A percentile compares a stretch with the other conserved stretches of the same genome.
These are phyloP conservation scores for Macrophya alboannulata DNA, from an alignment of 2,888 invertebrate genomes.

Conservation along the genomic window DNA sequence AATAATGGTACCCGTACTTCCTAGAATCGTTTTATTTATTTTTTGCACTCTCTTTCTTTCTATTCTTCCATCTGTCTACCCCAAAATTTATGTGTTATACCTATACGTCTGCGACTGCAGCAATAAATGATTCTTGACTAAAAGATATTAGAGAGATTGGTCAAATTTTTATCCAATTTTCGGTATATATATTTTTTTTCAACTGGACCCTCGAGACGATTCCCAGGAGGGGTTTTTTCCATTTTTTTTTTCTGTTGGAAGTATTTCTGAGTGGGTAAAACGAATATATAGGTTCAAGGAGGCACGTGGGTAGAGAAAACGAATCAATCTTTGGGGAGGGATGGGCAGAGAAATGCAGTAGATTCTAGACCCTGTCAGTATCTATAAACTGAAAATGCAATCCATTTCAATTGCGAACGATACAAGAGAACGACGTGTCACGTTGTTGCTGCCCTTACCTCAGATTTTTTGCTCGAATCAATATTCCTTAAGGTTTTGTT, in stretches of 20 bases:
- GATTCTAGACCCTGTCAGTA: background rate
- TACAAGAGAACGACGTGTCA: conserved; percentile 62
- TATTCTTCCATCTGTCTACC: background rate
- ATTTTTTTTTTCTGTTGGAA: background rate
- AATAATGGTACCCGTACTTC: conserved; percentile 2
- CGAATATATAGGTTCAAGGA: background rate
- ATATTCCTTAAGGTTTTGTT: conserved; percentile 65
- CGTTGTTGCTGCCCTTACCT: conserved; percentile 58
- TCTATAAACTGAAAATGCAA: conserved; percentile 45
- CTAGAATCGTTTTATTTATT: background rate
- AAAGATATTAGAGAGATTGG: too few species aligned
- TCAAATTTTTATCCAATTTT: background rate
- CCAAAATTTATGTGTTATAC: background rate
- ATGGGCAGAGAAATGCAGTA: background rate
- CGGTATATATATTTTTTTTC: background rate
- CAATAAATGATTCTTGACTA: too few species aligned
- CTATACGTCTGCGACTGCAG: background rate
- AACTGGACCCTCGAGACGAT: background rate
- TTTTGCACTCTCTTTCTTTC: background rate
- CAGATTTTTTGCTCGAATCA: conserved; percentile 63
- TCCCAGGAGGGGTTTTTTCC: background rate
- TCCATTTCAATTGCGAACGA: conserved; percentile 67
- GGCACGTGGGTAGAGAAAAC: background rate
- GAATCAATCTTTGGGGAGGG: background rate
- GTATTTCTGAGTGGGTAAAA: background rate